A percentile compares a stretch with the other conserved stretches of the same genome.
phyloP scores from a whole-genome alignment of 2,797 vertebrate genomes.

The Chaunax sp. region DNA sequence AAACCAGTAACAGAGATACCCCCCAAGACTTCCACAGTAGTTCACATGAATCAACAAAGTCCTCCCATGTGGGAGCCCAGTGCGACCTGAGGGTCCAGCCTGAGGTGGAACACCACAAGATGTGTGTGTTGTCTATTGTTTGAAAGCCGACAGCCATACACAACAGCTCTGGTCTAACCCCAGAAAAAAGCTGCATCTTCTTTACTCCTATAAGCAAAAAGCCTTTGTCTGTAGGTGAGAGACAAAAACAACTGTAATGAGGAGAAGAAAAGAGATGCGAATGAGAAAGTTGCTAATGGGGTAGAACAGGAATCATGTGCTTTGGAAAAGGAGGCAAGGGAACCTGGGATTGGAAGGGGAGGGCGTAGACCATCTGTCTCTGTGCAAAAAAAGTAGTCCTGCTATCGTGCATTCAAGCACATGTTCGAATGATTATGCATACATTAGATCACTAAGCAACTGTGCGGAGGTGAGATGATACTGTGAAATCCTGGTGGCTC shows the following conservation, averaged over 20 bases:
- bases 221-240: slow-evolving; percentile 28
- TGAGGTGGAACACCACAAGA: slow-evolving; percentile 42
- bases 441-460: slow-evolving; percentile 47
- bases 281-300: slow-evolving; percentile 40
- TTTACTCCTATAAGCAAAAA: slow-evolving; percentile 8
- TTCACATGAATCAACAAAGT: slow-evolving; percentile 45
- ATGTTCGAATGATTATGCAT: slow-evolving; percentile 53
- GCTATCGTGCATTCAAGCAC: slow-evolving; percentile 54
- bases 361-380: slow-evolving; percentile 47
- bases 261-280: slow-evolving; percentile 23
- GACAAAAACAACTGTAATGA: slow-evolving; percentile 26
- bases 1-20: slow-evolving; percentile 36
- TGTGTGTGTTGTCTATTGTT: slow-evolving; percentile 30
- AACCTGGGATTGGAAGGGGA: slow-evolving; percentile 11
- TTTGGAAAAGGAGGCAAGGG: slow-evolving; percentile 14
- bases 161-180: slow-evolving; percentile 1
- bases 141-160: slow-evolving; percentile 29
- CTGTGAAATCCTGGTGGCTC: slow-evolving; percentile 53
- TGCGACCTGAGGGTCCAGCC: slow-evolving; percentile 27
- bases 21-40: slow-evolving; percentile 21
- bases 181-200: slow-evolving; percentile 11
- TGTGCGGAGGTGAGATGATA: slow-evolving; percentile 64
- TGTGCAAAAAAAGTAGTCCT: slow-evolving; percentile 30
- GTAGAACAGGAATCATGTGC: slow-evolving; percentile 42
- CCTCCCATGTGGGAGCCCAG: slow-evolving; percentile 14